A percentile compares a stretch with the other conserved stretches of the same genome.
Conservation (phyloP, 2,797 vertebrate genomes). For the Stomatorhinus walkeri region DNA sequence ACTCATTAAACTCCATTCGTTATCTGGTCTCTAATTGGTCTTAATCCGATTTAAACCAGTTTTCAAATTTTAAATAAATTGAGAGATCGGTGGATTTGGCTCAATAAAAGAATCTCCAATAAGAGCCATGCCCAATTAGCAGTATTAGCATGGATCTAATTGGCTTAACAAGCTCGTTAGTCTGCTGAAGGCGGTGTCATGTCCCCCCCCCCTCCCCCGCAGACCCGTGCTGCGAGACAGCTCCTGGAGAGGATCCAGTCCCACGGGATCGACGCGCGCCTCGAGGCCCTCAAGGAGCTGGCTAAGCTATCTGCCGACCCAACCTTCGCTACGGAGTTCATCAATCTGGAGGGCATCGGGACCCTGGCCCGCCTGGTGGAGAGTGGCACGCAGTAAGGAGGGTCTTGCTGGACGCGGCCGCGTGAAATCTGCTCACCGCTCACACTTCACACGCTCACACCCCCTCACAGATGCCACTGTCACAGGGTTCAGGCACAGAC, state of each 20-base stretch:
- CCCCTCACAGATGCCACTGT: neutral
- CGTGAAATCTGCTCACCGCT: neutral
- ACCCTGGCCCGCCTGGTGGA: slow-evolving; percentile 88
- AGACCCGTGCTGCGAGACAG: slow-evolving; percentile 90
- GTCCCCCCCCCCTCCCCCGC: neutral
- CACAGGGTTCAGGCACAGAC: neutral
- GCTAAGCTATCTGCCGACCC: slow-evolving; percentile 92
- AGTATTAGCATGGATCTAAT: neutral
- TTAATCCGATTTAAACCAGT: neutral
- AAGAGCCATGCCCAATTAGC: neutral
- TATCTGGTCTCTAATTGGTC: neutral
- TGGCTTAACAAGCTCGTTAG: neutral
- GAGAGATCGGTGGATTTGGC: neutral
- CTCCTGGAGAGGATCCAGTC: slow-evolving; percentile 92
- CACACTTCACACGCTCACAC: neutral
- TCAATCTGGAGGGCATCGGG: slow-evolving; percentile 93
- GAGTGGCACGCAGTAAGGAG: slow-evolving; percentile 78
- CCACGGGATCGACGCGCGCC: slow-evolving; percentile 80
- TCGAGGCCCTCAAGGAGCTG: slow-evolving; percentile 93
- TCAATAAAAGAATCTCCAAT: neutral
- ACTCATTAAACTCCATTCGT: neutral
- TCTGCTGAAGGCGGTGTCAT: neutral
- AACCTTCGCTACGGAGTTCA: slow-evolving; percentile 92
- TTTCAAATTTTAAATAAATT: neutral
- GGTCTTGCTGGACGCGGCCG: neutral